Percentiles rank a stretch among this genome's conserved stretches.
These are phyloP conservation scores for Oncorhynchus nerka DNA, from an alignment of 2,113 vertebrate species.

Conservation along the genomic window DNA sequence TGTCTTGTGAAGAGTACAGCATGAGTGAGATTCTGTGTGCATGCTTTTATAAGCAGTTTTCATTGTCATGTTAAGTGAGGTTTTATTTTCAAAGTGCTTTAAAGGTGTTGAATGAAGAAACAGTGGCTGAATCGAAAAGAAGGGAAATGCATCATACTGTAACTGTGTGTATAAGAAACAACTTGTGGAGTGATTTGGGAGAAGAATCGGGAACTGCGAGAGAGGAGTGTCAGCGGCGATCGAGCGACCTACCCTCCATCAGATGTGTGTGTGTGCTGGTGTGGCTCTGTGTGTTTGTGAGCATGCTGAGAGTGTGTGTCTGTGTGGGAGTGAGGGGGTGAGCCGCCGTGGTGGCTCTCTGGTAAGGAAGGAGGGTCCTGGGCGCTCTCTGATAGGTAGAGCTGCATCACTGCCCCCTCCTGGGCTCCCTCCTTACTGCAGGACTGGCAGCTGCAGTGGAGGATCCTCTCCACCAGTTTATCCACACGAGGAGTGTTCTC, in stretches of 20 bases:
- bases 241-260: conserved; percentile 59
- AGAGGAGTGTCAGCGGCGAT: conserved; percentile 8
- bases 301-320: conserved; percentile 40
- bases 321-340: not conserved
- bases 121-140: conserved; percentile 35
- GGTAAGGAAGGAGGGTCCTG: conserved; percentile 61
- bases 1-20: not conserved
- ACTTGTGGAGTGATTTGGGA: conserved; percentile 4
- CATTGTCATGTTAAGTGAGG: conserved; percentile 23
- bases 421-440: conserved; percentile 89
- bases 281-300: conserved; percentile 38
- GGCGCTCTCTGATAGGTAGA: conserved; percentile 83
- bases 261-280: conserved; percentile 65
- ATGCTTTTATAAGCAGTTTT: conserved; percentile 24
- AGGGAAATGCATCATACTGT: conserved; percentile 31
- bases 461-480: conserved; percentile 94
- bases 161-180: conserved; percentile 5
- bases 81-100: conserved; percentile 61
- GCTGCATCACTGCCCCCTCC: conserved; percentile 86
- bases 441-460: conserved; percentile 95
- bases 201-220: not conserved
- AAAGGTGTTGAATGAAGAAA: not conserved
- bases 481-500: conserved; percentile 88
- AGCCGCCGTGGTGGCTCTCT: conserved; percentile 45
- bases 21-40: not conserved